Conservation (phyloP, 1,140 invertebrate species). For the Brachionus plicatilis region DNA sequence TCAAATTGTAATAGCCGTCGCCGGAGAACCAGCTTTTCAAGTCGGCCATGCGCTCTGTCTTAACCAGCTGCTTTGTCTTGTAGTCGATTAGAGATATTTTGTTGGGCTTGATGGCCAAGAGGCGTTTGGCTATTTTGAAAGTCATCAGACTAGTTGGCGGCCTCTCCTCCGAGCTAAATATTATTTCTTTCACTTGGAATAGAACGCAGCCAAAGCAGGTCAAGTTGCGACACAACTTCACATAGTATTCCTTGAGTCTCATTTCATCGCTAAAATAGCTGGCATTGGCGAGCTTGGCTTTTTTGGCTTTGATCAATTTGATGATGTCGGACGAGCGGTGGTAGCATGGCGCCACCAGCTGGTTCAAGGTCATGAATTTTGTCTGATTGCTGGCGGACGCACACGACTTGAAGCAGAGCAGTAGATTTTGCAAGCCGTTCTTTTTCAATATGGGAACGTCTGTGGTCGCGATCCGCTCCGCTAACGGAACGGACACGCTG, state of each 20-base stretch:
- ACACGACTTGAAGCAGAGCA: neutral
- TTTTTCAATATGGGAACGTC: neutral
- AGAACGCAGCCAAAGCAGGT: slow-evolving; percentile 65
- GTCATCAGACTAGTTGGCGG: slow-evolving; percentile 61
- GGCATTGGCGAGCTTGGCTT: neutral
- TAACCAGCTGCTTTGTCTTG: slow-evolving; percentile 62
- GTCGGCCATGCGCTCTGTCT: slow-evolving; percentile 62
- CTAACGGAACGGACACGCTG: neutral
- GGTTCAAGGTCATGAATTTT: neutral
- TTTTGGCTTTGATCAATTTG: slow-evolving; percentile 10
- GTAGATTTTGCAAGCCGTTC: neutral
- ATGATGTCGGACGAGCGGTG: slow-evolving; percentile 1
- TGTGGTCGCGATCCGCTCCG: neutral
- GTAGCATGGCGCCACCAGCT: slow-evolving; percentile 12
- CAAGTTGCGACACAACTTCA: slow-evolving; percentile 64
- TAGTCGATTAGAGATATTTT: slow-evolving; percentile 64
- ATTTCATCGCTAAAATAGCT: neutral
- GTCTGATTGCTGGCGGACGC: neutral
- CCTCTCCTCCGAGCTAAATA: slow-evolving; percentile 57
- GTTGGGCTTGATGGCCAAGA: slow-evolving; percentile 63
- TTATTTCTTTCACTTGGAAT: slow-evolving; percentile 65
- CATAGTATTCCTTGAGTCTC: slow-evolving; percentile 64
- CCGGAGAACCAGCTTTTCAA: slow-evolving; percentile 53
- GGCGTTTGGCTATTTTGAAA: slow-evolving; percentile 59
- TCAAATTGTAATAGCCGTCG: slow-evolving; percentile 32